Evolutionary conservation across 2,113 vertebrate species (phyloP).

Genomic region (Donacobius atricapilla): DNA sequence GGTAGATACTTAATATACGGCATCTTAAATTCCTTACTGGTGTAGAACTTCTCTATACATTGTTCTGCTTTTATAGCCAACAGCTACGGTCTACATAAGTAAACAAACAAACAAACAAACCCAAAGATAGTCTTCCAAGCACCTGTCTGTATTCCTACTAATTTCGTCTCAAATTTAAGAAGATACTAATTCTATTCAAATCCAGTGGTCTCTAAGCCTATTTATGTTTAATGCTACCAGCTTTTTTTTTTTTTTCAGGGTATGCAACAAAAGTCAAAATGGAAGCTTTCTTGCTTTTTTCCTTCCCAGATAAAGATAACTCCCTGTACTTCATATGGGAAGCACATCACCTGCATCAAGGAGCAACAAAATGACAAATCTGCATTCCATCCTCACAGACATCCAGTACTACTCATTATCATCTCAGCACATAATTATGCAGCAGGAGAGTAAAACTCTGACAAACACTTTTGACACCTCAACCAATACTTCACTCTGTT

Average conservation of each 20-base stretch:
- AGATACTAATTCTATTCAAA: background rate
- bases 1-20: background rate
- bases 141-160: background rate
- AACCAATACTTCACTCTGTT: constrained; percentile 46
- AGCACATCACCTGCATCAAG: constrained; percentile 56
- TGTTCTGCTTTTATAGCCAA: background rate
- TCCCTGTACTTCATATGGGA: constrained; percentile 32
- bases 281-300: background rate
- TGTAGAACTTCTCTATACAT: background rate
- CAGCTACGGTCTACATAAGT: background rate
- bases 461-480: constrained; percentile 58
- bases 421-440: constrained; percentile 62
- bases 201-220: background rate
- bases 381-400: constrained; percentile 61
- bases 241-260: background rate
- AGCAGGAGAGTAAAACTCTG: constrained; percentile 54
- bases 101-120: background rate
- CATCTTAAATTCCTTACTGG: background rate
- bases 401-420: constrained; percentile 56
- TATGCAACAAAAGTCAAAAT: background rate
- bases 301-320: background rate
- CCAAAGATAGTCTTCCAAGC: background rate
- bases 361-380: constrained; percentile 60
- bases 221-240: background rate
- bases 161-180: background rate